Conservation (phyloP, 2,888 invertebrate genomes). For the Sinotaia quadrata region DNA sequence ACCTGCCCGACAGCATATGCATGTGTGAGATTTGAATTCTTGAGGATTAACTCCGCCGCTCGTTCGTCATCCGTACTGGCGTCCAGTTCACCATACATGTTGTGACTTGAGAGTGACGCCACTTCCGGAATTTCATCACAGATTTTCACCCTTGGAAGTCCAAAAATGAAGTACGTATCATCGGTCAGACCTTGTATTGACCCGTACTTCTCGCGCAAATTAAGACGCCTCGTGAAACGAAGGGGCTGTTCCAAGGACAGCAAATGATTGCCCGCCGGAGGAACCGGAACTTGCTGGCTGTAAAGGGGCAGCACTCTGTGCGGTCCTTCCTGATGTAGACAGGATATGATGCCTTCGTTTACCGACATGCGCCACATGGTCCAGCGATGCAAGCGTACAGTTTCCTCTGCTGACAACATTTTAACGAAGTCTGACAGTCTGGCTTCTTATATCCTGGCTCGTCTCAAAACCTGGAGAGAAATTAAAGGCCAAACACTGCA, state of each 20-base stretch:
- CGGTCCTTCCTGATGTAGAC: slow-evolving; percentile 1
- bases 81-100: slow-evolving; percentile 12
- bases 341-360: slow-evolving; percentile 27
- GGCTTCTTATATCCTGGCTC: too few relatives aligned
- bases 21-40: background rate
- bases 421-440: too few relatives aligned
- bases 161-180: slow-evolving; percentile 29
- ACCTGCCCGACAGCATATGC: slow-evolving; percentile 13
- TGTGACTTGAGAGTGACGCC: slow-evolving; percentile 7
- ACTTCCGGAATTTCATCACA: slow-evolving; percentile 21
- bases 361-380: slow-evolving; percentile 28
- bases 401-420: slow-evolving; percentile 9
- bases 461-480: too few relatives aligned
- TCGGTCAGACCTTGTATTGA: slow-evolving; percentile 20
- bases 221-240: slow-evolving; percentile 6
- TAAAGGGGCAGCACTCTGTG: slow-evolving; percentile 6
- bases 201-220: slow-evolving; percentile 23
- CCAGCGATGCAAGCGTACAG: slow-evolving; percentile 26
- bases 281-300: background rate
- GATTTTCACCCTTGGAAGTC: slow-evolving; percentile 18
- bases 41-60: background rate
- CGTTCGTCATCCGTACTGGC: background rate
- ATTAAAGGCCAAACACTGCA: too few relatives aligned
- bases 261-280: background rate
- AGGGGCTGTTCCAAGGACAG: slow-evolving; percentile 13